Evolutionary conservation across 2,113 vertebrate genomes (phyloP).

Genomic region (Cynoglossus semilaevis): DNA sequence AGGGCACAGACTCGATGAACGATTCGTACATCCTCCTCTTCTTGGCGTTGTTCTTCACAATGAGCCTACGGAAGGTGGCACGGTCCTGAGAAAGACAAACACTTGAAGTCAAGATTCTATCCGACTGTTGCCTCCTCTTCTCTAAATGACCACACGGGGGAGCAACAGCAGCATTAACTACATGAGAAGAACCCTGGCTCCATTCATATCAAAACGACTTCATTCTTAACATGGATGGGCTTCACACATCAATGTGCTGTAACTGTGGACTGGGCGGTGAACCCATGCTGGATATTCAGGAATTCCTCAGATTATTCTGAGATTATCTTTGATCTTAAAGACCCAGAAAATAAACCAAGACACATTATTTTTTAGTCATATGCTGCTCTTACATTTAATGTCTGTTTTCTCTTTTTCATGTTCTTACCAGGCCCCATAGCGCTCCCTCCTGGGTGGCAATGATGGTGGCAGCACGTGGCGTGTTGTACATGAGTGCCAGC

Average conservation of each 20-base stretch:
- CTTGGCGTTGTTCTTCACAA: slow-evolving; percentile 95
- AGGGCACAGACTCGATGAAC: slow-evolving; percentile 95
- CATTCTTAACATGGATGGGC: slow-evolving; percentile 57
- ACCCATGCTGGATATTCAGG: neutral
- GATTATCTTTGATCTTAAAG: no score
- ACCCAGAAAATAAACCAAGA: no score
- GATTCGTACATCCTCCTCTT: slow-evolving; percentile 92
- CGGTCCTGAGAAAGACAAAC: slow-evolving; percentile 81
- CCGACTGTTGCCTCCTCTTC: neutral
- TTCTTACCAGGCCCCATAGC: slow-evolving; percentile 94
- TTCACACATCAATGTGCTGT: slow-evolving; percentile 7
- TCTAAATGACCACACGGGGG: slow-evolving; percentile 48
- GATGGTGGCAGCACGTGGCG: slow-evolving; percentile 95
- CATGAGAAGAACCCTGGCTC: neutral
- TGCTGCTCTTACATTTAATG: neutral
- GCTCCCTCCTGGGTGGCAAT: slow-evolving; percentile 89
- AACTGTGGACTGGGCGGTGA: neutral
- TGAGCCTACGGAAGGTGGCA: slow-evolving; percentile 95
- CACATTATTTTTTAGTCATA: no score
- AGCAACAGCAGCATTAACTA: slow-evolving; percentile 16
- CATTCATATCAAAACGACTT: slow-evolving; percentile 54
- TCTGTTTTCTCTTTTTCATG: neutral
- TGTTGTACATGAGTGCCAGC: slow-evolving; percentile 98
- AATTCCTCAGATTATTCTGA: no score
- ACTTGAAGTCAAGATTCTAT: neutral